These are phyloP conservation scores for Chrysina gloriosa DNA, from an alignment of 2,888 invertebrate genomes.

Conservation along the genomic window DNA sequence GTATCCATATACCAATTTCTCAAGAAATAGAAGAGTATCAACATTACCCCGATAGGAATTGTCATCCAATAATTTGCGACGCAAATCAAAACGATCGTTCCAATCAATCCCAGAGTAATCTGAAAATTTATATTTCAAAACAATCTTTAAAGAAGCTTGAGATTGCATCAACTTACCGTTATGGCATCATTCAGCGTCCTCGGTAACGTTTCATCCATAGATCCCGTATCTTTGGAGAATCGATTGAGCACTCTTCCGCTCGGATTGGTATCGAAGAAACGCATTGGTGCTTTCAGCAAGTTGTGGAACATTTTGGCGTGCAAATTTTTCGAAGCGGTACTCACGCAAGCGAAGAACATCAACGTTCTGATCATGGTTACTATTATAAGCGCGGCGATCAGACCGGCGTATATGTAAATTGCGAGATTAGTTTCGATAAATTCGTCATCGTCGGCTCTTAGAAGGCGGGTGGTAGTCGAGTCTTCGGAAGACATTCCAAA, in stretches of 20 bases:
- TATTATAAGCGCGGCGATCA: constrained; percentile 58
- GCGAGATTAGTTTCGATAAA: constrained; percentile 47
- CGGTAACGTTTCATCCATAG: constrained; percentile 76
- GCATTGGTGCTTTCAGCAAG: constrained; percentile 80
- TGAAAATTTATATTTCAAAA: constrained; percentile 73
- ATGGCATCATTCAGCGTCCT: constrained; percentile 70
- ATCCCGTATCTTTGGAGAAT: constrained; percentile 82
- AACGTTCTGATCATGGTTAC: constrained; percentile 72
- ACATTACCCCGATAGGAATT: constrained; percentile 71
- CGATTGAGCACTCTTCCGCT: constrained; percentile 80
- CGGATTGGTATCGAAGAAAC: constrained; percentile 89
- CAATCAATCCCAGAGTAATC: constrained; percentile 67
- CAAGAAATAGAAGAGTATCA: constrained; percentile 71
- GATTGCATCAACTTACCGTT: constrained; percentile 70
- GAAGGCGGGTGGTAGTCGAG: not conserved
- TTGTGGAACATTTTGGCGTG: constrained; percentile 87
- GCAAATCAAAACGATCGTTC: constrained; percentile 75
- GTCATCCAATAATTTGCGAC: constrained; percentile 74
- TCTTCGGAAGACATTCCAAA: constrained; percentile 15
- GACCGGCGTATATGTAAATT: constrained; percentile 62
- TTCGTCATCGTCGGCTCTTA: constrained; percentile 15
- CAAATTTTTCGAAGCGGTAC: constrained; percentile 79
- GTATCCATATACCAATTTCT: constrained; percentile 74
- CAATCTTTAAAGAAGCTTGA: constrained; percentile 70
- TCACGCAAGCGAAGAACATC: constrained; percentile 81